These are phyloP conservation scores for Phalanger gymnotis DNA, from an alignment of 2,797 vertebrate species.

Conservation along the genomic window DNA sequence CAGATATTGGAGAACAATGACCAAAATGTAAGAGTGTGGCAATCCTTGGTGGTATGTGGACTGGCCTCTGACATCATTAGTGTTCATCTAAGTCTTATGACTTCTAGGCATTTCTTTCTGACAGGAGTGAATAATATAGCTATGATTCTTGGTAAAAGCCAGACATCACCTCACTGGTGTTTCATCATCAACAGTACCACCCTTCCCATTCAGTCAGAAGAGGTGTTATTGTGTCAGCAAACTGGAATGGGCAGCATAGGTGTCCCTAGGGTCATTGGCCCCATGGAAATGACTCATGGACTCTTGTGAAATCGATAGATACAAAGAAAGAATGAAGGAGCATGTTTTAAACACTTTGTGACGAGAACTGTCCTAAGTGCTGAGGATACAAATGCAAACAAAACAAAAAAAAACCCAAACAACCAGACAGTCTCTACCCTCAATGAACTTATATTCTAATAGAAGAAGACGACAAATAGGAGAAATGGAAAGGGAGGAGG, in stretches of 20 bases:
- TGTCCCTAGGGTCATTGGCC: neutral
- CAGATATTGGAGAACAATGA: neutral
- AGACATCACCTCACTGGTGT: neutral
- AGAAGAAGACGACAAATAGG: neutral
- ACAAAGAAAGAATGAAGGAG: neutral
- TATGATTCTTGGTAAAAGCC: constrained; percentile 1
- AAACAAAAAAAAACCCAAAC: no score
- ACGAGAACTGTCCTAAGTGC: neutral
- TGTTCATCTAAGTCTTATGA: neutral
- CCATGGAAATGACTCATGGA: neutral
- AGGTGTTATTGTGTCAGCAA: neutral
- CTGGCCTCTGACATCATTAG: neutral
- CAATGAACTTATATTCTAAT: neutral
- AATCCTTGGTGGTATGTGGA: neutral
- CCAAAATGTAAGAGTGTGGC: neutral
- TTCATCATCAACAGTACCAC: neutral
- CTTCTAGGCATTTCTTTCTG: neutral
- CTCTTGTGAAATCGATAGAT: neutral
- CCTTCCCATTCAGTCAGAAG: neutral
- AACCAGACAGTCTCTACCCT: neutral
- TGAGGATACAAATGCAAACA: neutral
- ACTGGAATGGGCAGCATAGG: neutral
- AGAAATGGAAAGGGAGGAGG: neutral
- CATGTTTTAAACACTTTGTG: neutral
- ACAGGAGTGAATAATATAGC: neutral